These are phyloP conservation scores for Larimichthys polyactis DNA, from an alignment of 2,113 vertebrate genomes.

Conservation along the genomic window DNA sequence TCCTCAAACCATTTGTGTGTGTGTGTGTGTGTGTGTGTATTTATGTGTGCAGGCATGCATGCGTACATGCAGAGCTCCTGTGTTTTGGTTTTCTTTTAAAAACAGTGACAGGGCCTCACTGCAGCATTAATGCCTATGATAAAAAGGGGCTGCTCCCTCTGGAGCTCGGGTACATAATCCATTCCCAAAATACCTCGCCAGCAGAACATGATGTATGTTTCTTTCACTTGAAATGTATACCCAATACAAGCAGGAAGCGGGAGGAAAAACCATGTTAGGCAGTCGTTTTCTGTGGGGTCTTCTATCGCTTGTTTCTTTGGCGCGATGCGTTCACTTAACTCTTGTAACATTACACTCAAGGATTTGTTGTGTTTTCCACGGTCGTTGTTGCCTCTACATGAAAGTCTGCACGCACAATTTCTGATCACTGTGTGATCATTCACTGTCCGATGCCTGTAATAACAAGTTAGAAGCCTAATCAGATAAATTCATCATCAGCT, in stretches of 20 bases:
- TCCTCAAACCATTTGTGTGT: conserved; percentile 1
- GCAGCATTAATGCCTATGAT: conserved; percentile 65
- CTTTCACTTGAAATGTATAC: conserved; percentile 60
- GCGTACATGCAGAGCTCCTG: conserved; percentile 40
- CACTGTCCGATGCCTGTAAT: conserved; percentile 39
- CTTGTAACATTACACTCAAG: conserved; percentile 6
- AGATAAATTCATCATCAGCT: conserved; percentile 56
- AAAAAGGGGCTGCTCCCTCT: conserved; percentile 64
- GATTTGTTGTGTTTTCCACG: conserved; percentile 17
- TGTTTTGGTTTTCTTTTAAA: conserved; percentile 65
- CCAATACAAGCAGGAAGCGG: conserved; percentile 46
- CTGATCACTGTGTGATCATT: conserved; percentile 3
- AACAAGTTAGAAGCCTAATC: conserved; percentile 59
- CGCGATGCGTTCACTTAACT: conserved; percentile 21
- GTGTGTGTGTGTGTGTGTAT: background rate
- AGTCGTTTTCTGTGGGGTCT: conserved; percentile 46
- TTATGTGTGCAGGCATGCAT: background rate
- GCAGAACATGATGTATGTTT: conserved; percentile 71
- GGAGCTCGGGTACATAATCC: conserved; percentile 53
- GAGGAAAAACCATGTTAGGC: conserved; percentile 66
- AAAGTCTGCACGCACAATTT: conserved; percentile 46
- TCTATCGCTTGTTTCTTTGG: background rate
- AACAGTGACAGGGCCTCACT: conserved; percentile 62
- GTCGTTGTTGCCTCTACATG: conserved; percentile 22
- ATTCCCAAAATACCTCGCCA: conserved; percentile 70